Percentiles rank a stretch among this genome's conserved stretches.
phyloP scores from a whole-genome alignment of 1,140 invertebrate genomes.

The Camponotus pennsylvanicus region DNA sequence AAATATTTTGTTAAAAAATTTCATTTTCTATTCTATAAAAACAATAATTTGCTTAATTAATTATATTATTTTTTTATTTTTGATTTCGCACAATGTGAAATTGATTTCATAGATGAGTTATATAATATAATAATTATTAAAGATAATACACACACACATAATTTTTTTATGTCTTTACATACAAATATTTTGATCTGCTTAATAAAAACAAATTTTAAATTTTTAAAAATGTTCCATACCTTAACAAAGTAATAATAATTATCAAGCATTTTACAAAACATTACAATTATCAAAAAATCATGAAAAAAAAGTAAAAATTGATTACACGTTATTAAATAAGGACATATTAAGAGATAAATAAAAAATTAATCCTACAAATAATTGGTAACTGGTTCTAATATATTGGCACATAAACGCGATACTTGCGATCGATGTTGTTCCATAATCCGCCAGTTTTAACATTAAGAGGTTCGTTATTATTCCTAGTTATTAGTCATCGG shows the following conservation, averaged over 20 bases:
- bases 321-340: not conserved
- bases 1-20: too few relatives aligned
- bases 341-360: not conserved
- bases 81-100: too few relatives aligned
- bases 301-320: not conserved
- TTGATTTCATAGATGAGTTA: too few relatives aligned
- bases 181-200: too few relatives aligned
- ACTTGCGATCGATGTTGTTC: conserved; percentile 1
- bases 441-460: conserved; percentile 9
- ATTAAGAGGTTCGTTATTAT: conserved; percentile 49
- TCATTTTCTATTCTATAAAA: too few relatives aligned
- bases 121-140: too few relatives aligned
- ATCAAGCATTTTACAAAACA: not conserved
- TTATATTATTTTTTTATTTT: too few relatives aligned
- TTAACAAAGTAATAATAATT: not conserved
- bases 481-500: conserved; percentile 54
- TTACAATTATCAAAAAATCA: not conserved
- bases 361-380: not conserved
- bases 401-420: not conserved
- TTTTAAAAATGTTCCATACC: too few relatives aligned
- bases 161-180: too few relatives aligned
- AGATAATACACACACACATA: too few relatives aligned
- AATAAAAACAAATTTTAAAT: too few relatives aligned
- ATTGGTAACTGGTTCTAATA: not conserved
- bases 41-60: too few relatives aligned